Conservation (phyloP, 1,140 invertebrate species). For the Trichomalopsis sarcophagae region DNA sequence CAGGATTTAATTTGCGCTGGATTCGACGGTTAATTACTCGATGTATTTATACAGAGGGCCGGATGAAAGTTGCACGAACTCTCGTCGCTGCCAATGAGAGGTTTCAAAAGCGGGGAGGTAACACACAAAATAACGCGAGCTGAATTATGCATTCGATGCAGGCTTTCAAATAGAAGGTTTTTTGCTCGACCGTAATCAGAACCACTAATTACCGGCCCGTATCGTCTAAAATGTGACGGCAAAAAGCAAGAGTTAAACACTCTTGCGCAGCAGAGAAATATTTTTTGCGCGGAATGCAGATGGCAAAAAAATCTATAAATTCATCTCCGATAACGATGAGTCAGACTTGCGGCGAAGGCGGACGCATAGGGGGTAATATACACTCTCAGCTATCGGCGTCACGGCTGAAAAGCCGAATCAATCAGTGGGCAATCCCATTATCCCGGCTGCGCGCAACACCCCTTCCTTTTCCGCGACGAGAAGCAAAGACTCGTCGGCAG, state of each 20-base stretch:
- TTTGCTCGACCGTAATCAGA: no score
- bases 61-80: no score
- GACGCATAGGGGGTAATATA: neutral
- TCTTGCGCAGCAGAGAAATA: neutral
- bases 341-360: neutral
- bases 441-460: neutral
- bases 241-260: neutral
- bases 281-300: neutral
- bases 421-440: slow-evolving; percentile 34
- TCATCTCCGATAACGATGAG: slow-evolving; percentile 13
- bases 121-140: no score
- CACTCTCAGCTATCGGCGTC: neutral
- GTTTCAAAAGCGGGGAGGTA: no score
- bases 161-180: no score
- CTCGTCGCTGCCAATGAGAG: no score
- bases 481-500: neutral
- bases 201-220: no score
- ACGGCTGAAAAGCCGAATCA: slow-evolving; percentile 38
- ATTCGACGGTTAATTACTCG: no score
- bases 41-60: no score
- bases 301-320: neutral
- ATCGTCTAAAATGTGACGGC: no score
- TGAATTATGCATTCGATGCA: no score
- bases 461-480: neutral
- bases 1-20: no score